Conservation (phyloP, 2,113 vertebrate species). For the Datnioides undecimradiatus region DNA sequence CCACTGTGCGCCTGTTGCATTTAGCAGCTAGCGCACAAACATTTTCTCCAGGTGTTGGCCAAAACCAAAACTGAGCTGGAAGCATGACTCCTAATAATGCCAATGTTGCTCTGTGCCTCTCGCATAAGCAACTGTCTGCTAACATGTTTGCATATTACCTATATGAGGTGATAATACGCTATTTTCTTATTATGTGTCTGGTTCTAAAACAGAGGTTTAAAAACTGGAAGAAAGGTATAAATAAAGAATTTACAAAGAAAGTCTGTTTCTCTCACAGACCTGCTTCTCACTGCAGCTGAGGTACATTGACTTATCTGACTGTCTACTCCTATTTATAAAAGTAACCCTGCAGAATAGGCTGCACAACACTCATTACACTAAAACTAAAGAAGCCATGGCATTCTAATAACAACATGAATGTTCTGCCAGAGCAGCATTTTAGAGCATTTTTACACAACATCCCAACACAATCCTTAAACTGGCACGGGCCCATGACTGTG, state of each 20-base stretch:
- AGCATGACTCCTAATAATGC: not conserved
- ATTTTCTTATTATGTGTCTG: too few relatives aligned
- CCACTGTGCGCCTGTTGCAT: too few relatives aligned
- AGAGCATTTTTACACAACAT: not conserved
- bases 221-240: not conserved
- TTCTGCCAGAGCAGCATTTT: not conserved
- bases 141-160: not conserved
- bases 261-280: not conserved
- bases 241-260: too few relatives aligned
- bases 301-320: not conserved
- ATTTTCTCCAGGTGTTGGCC: not conserved
- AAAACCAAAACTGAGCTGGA: not conserved
- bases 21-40: not conserved
- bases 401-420: not conserved
- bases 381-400: not conserved
- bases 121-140: not conserved
- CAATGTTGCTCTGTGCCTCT: not conserved
- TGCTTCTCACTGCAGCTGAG: not conserved
- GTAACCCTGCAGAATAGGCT: not conserved
- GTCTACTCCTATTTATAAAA: not conserved
- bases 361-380: not conserved
- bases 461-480: slow-evolving; percentile 14
- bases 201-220: too few relatives aligned
- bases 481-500: slow-evolving; percentile 46
- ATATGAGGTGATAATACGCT: not conserved